Evolutionary conservation across 2,797 vertebrate genomes (phyloP).

Genomic region (Anas bernieri): DNA sequence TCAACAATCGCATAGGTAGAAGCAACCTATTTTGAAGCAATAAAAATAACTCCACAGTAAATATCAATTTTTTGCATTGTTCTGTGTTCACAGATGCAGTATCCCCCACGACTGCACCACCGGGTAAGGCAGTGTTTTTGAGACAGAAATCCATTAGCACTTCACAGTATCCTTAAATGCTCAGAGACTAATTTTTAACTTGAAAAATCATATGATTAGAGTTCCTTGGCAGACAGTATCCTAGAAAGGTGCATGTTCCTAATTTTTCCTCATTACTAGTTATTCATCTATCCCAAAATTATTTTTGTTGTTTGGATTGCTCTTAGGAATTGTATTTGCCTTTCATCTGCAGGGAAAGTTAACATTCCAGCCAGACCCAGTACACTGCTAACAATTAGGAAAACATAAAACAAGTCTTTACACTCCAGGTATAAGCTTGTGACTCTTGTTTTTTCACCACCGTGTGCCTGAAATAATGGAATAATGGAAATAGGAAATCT

Average conservation of each 20-base stretch:
- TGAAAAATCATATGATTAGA: background rate
- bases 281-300: background rate
- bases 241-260: background rate
- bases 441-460: background rate
- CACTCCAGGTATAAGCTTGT: background rate
- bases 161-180: background rate
- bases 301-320: background rate
- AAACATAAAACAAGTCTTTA: background rate
- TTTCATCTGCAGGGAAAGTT: background rate
- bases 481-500: background rate
- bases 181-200: background rate
- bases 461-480: background rate
- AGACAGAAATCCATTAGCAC: background rate
- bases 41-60: background rate
- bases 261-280: background rate
- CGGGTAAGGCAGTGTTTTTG: background rate
- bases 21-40: background rate
- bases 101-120: fast-evolving
- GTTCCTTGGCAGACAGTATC: background rate
- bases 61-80: background rate
- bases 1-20: background rate
- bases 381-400: background rate
- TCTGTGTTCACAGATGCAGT: background rate
- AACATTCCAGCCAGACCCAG: no score
- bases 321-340: background rate